Conservation (phyloP, 2,113 vertebrate species). For the Tachycineta bicolor region DNA sequence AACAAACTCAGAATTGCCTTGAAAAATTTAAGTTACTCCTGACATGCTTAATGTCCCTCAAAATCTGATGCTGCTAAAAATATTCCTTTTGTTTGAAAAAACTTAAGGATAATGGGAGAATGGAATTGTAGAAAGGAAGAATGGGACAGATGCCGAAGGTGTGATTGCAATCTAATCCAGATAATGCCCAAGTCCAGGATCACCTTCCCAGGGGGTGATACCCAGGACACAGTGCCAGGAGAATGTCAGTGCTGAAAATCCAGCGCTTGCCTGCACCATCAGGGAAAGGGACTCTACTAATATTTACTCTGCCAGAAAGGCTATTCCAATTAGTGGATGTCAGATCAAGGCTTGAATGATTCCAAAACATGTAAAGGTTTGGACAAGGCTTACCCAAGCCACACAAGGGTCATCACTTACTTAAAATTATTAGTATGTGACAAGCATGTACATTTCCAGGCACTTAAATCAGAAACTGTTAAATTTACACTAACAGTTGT, state of each 20-base stretch:
- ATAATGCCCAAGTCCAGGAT: background rate
- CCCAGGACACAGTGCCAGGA: slow-evolving; percentile 17
- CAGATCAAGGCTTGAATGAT: slow-evolving; percentile 40
- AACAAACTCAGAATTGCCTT: background rate
- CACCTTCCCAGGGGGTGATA: background rate
- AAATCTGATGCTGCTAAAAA: background rate
- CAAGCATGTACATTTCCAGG: background rate
- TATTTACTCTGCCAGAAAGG: slow-evolving; percentile 67
- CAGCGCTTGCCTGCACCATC: background rate
- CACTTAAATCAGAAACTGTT: slow-evolving; percentile 15
- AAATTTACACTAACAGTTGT: background rate
- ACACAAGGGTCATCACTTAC: slow-evolving; percentile 8
- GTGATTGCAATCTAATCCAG: slow-evolving; percentile 32
- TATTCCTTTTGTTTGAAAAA: background rate
- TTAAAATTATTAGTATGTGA: slow-evolving; percentile 39
- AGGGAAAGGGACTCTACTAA: slow-evolving; percentile 55
- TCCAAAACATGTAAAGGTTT: slow-evolving; percentile 9
- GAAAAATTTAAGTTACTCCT: background rate
- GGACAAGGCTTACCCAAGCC: slow-evolving; percentile 12
- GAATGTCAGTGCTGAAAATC: slow-evolving; percentile 27
- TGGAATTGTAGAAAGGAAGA: background rate
- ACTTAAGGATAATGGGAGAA: background rate
- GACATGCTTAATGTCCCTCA: background rate
- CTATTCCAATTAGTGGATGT: slow-evolving; percentile 24
- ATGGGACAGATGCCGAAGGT: background rate